Evolutionary conservation across 2,113 vertebrate species (phyloP).

Genomic region (Oenanthe oenanthe): DNA sequence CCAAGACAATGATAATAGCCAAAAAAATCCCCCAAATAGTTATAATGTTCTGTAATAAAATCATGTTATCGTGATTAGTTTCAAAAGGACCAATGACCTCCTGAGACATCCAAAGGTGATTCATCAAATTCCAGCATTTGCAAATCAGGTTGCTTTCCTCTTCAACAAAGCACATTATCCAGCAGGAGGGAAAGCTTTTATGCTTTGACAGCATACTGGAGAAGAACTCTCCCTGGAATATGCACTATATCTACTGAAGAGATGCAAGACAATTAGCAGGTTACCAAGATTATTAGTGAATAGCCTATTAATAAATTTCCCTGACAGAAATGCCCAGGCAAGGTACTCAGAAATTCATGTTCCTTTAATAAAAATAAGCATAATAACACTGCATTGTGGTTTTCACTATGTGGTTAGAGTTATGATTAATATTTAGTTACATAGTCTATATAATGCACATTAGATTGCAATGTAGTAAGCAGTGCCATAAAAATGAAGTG

Average conservation of each 20-base stretch:
- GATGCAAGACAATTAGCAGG: background rate
- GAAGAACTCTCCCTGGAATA: background rate
- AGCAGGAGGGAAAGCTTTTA: background rate
- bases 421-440: background rate
- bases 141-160: background rate
- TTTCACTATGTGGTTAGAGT: background rate
- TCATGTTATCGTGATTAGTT: accelerated
- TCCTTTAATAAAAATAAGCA: background rate
- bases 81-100: background rate
- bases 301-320: background rate
- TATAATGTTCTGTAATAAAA: background rate
- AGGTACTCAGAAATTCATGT: background rate
- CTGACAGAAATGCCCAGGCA: background rate
- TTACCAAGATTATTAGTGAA: background rate
- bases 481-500: background rate
- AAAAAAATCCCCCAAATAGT: background rate
- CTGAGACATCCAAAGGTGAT: background rate
- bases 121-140: background rate
- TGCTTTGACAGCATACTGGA: background rate
- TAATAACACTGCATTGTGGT: background rate
- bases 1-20: background rate
- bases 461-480: background rate
- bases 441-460: background rate
- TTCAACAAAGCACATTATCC: background rate
- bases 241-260: background rate